Conservation (phyloP, 2,888 invertebrate genomes). For the Cheilosia vernalis region DNA sequence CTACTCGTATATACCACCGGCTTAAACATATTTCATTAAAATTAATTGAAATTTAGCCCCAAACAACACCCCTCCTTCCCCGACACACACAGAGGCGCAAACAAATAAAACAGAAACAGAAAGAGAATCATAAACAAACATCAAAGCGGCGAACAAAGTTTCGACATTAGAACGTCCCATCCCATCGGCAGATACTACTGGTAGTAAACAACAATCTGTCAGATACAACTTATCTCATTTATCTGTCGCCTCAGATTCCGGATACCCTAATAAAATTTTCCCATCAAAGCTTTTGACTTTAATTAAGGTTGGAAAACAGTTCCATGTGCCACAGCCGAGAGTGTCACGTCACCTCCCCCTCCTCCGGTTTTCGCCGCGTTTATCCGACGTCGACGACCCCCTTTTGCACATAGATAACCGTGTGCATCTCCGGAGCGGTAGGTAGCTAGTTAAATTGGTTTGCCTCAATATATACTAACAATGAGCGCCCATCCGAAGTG, state of each 20-base stretch:
- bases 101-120: constrained; percentile 48
- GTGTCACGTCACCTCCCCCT: neutral
- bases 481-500: neutral
- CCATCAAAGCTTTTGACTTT: constrained; percentile 75
- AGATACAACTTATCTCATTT: constrained; percentile 74
- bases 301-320: constrained; percentile 74
- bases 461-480: constrained; percentile 32
- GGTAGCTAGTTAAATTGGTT: constrained; percentile 59
- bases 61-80: constrained; percentile 13
- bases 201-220: constrained; percentile 74
- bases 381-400: neutral
- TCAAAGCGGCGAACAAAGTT: constrained; percentile 66
- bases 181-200: neutral
- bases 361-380: neutral
- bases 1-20: neutral
- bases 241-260: constrained; percentile 74
- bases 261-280: constrained; percentile 74
- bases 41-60: constrained; percentile 74
- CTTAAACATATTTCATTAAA: constrained; percentile 67
- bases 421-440: constrained; percentile 19
- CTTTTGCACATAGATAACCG: neutral
- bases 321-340: constrained; percentile 20
- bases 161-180: constrained; percentile 25
- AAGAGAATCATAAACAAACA: constrained; percentile 70
- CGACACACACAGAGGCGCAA: constrained; percentile 20